A percentile compares a stretch with the other conserved stretches of the same genome.
These are phyloP conservation scores for Priocnemis perturbator DNA, from an alignment of 2,888 invertebrate genomes.

Conservation along the genomic window DNA sequence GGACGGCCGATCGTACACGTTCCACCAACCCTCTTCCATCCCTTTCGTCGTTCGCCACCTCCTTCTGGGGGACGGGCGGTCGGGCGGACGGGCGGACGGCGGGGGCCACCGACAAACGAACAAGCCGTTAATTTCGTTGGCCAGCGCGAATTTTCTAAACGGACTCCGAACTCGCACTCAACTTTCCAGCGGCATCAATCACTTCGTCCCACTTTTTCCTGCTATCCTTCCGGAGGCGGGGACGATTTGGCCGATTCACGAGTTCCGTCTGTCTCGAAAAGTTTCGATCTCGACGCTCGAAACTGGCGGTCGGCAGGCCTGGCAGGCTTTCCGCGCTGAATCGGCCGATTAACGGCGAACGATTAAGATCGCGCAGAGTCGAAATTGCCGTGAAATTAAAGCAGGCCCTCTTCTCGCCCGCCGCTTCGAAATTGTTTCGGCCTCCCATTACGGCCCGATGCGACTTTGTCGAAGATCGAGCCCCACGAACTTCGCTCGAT, in stretches of 20 bases:
- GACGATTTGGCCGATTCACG: slow-evolving; percentile 18
- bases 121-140: slow-evolving; percentile 47
- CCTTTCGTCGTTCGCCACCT: background rate
- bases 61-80: too few species aligned
- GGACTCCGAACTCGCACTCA: slow-evolving; percentile 45
- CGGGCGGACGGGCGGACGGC: slow-evolving; percentile 19
- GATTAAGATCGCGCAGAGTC: slow-evolving; percentile 43
- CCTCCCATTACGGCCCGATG: background rate
- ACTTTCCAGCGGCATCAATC: slow-evolving; percentile 50
- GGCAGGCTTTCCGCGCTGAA: slow-evolving; percentile 26
- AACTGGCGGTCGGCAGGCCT: too few species aligned
- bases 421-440: background rate
- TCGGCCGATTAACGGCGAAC: slow-evolving; percentile 50
- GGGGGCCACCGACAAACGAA: slow-evolving; percentile 28
- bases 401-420: background rate
- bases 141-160: slow-evolving; percentile 50
- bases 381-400: slow-evolving; percentile 19
- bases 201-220: slow-evolving; percentile 35
- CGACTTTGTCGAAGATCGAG: background rate
- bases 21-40: slow-evolving; percentile 26
- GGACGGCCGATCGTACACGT: slow-evolving; percentile 3
- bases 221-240: background rate
- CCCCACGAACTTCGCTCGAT: too few species aligned
- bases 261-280: slow-evolving; percentile 22
- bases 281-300: slow-evolving; percentile 29